These are phyloP conservation scores for Kryptopterus vitreolus DNA, from an alignment of 2,797 vertebrate genomes.

Conservation along the genomic window DNA sequence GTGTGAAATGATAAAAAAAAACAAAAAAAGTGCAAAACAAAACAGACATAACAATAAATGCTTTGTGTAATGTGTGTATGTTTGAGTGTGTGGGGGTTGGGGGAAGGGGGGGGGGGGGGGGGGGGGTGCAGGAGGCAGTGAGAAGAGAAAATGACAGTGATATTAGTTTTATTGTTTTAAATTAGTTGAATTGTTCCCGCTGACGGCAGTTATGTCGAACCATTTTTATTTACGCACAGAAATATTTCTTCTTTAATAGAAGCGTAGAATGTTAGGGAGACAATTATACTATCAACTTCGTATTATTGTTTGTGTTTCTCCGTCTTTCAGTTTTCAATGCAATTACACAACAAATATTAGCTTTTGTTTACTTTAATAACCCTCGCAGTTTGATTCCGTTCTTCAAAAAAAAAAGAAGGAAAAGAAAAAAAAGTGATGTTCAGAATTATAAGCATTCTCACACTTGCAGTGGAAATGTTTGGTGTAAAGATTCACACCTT, in stretches of 20 bases:
- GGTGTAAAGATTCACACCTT: background rate
- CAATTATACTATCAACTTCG: background rate
- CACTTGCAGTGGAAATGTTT: background rate
- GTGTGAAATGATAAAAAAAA: constrained; percentile 12
- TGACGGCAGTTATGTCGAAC: background rate
- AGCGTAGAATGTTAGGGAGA: background rate
- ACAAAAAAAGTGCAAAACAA: constrained; percentile 16
- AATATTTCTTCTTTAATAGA: background rate
- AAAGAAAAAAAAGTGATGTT: background rate
- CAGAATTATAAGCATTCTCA: background rate
- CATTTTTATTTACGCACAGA: background rate
- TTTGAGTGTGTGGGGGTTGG: too few relatives aligned
- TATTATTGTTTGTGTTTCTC: background rate
- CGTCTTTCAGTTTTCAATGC: background rate
- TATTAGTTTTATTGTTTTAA: constrained; percentile 7
- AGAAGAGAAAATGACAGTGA: background rate
- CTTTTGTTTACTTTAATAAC: background rate
- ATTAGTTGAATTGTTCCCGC: background rate
- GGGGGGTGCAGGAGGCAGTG: background rate
- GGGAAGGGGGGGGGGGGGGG: too few relatives aligned
- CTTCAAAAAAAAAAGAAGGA: background rate
- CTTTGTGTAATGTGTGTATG: background rate
- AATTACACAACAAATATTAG: background rate
- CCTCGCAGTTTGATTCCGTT: background rate
- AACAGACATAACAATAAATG: constrained; percentile 34